These are phyloP conservation scores for Sinocyclocheilus anshuiensis DNA, from an alignment of 2,113 vertebrate species.

Conservation along the genomic window DNA sequence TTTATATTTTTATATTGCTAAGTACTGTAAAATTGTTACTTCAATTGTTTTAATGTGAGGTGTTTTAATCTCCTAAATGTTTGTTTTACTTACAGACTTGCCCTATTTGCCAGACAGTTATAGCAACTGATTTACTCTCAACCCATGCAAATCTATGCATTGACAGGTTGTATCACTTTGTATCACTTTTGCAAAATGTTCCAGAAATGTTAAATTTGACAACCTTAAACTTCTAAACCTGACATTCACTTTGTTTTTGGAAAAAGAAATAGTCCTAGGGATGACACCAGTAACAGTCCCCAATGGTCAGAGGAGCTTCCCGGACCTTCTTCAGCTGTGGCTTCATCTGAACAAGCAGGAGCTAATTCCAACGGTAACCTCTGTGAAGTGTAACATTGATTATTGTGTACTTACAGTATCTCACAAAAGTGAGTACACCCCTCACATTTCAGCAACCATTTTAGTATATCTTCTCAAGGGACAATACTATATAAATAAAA, in stretches of 20 bases:
- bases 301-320: not conserved
- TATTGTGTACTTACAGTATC: not conserved
- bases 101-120: too few relatives aligned
- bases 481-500: too few relatives aligned
- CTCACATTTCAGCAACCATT: too few relatives aligned
- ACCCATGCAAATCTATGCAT: too few relatives aligned
- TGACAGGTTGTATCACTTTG: not conserved
- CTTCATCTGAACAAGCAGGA: not conserved
- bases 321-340: constrained; percentile 1
- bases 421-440: too few relatives aligned
- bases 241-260: not conserved
- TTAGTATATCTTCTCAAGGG: too few relatives aligned
- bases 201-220: not conserved
- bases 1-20: not conserved
- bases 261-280: not conserved
- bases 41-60: too few relatives aligned
- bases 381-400: not conserved
- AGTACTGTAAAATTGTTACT: too few relatives aligned
- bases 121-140: too few relatives aligned
- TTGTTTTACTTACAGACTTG: too few relatives aligned
- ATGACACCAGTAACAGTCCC: not conserved
- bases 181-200: not conserved
- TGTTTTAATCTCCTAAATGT: too few relatives aligned
- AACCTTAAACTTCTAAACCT: not conserved
- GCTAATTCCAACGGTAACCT: not conserved